These are phyloP conservation scores for Nerophis lumbriciformis DNA, from an alignment of 2,113 vertebrate species.

Conservation along the genomic window DNA sequence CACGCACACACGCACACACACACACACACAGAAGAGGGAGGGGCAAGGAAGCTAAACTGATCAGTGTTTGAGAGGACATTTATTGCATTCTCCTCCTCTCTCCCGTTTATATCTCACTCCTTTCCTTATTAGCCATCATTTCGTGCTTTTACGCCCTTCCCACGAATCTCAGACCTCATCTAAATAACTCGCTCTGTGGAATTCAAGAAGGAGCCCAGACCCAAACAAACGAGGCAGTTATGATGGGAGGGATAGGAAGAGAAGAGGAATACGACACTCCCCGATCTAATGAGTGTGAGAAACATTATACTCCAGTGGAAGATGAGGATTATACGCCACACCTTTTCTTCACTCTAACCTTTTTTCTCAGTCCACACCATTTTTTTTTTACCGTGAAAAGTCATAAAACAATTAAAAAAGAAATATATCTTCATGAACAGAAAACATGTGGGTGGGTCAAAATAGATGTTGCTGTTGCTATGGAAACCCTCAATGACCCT, in stretches of 20 bases:
- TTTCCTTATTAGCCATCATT: conserved; percentile 1
- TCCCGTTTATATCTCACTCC: conserved; percentile 7
- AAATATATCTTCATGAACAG: background rate
- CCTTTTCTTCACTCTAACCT: background rate
- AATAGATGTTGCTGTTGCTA: background rate
- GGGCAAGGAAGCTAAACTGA: conserved; percentile 41
- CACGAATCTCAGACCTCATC: background rate
- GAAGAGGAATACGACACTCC: background rate
- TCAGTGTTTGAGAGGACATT: conserved; percentile 46
- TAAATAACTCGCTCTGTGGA: background rate
- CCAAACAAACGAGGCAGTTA: background rate
- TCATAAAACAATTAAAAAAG: background rate
- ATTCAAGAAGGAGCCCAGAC: background rate
- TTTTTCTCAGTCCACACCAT: background rate
- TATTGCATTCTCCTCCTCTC: conserved; percentile 42
- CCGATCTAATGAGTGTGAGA: conserved; percentile 2
- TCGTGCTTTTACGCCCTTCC: background rate
- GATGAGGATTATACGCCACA: background rate
- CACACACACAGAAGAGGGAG: conserved; percentile 3
- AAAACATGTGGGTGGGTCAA: background rate
- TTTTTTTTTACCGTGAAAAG: background rate
- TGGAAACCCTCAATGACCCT: background rate
- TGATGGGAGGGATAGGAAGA: background rate
- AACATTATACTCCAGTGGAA: conserved; percentile 1
- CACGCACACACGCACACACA: background rate